Evolutionary conservation across 2,113 vertebrate species (phyloP).

Genomic region (Cavia porcellus): DNA sequence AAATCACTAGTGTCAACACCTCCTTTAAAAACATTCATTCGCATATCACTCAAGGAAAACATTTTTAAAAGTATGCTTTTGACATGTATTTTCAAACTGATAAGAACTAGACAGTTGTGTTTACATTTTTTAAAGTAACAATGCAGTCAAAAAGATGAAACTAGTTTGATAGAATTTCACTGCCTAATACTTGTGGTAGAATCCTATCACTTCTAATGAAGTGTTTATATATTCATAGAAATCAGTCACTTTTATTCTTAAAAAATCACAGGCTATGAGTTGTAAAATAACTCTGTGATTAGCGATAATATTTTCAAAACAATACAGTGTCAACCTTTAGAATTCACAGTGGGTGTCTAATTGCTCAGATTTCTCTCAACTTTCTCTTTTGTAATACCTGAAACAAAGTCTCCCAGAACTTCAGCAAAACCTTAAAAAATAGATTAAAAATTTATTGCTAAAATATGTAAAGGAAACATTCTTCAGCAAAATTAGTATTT

Average conservation of each 20-base stretch:
- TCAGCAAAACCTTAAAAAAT: slow-evolving; percentile 45
- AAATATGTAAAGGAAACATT: slow-evolving; percentile 58
- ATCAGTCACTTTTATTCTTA: slow-evolving; percentile 41
- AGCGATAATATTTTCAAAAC: slow-evolving; percentile 59
- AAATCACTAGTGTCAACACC: slow-evolving; percentile 71
- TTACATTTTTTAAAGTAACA: slow-evolving; percentile 60
- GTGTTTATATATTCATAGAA: slow-evolving; percentile 39
- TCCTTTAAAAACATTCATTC: slow-evolving; percentile 72
- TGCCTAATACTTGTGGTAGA: neutral
- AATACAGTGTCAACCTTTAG: slow-evolving; percentile 2
- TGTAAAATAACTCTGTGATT: slow-evolving; percentile 52
- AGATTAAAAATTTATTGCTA: neutral
- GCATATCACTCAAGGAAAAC: slow-evolving; percentile 65
- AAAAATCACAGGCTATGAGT: slow-evolving; percentile 45
- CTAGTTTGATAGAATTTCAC: slow-evolving; percentile 59
- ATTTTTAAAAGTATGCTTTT: slow-evolving; percentile 72
- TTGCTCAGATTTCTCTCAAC: slow-evolving; percentile 38
- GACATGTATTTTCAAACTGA: slow-evolving; percentile 75
- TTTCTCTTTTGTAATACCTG: slow-evolving; percentile 30
- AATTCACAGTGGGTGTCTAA: slow-evolving; percentile 8
- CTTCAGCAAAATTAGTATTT: slow-evolving; percentile 51
- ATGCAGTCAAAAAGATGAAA: slow-evolving; percentile 63
- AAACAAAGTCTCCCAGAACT: slow-evolving; percentile 39
- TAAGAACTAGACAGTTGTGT: slow-evolving; percentile 55
- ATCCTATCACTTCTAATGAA: slow-evolving; percentile 44